These are phyloP conservation scores for Pyrgus malvae DNA, from an alignment of 2,888 invertebrate species.

Conservation along the genomic window DNA sequence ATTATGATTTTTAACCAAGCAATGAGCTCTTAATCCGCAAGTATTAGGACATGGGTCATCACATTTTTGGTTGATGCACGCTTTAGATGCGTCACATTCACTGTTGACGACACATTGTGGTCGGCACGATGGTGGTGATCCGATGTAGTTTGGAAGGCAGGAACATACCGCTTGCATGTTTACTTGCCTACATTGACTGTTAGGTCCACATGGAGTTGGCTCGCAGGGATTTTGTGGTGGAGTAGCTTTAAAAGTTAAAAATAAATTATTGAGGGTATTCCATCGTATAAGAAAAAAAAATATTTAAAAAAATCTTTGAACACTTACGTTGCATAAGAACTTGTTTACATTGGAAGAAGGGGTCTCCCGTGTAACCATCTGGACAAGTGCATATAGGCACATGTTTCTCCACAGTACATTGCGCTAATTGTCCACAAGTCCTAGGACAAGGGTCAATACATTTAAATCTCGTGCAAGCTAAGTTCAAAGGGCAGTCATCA, in stretches of 20 bases:
- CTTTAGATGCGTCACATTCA: slow-evolving; percentile 90
- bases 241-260: slow-evolving; percentile 48
- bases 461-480: slow-evolving; percentile 91
- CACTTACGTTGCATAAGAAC: slow-evolving; percentile 66
- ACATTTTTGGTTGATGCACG: slow-evolving; percentile 93
- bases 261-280: not conserved
- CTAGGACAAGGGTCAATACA: slow-evolving; percentile 93
- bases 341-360: slow-evolving; percentile 88
- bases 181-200: slow-evolving; percentile 91
- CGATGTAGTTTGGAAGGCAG: slow-evolving; percentile 89
- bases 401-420: slow-evolving; percentile 90
- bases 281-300: not conserved
- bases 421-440: slow-evolving; percentile 90
- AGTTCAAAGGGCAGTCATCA: slow-evolving; percentile 86
- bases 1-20: slow-evolving; percentile 91
- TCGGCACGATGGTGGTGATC: slow-evolving; percentile 90
- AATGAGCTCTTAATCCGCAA: slow-evolving; percentile 92
- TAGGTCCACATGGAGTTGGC: slow-evolving; percentile 93
- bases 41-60: slow-evolving; percentile 93
- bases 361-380: slow-evolving; percentile 89
- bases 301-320: not conserved
- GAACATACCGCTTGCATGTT: slow-evolving; percentile 93
- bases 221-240: slow-evolving; percentile 87
- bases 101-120: slow-evolving; percentile 94
- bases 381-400: slow-evolving; percentile 90